Evolutionary conservation across 2,797 vertebrate genomes (phyloP), one percentile per base, ranked within the genome.

Genomic region (Ptychobarbus kaznakovi): DNA sequence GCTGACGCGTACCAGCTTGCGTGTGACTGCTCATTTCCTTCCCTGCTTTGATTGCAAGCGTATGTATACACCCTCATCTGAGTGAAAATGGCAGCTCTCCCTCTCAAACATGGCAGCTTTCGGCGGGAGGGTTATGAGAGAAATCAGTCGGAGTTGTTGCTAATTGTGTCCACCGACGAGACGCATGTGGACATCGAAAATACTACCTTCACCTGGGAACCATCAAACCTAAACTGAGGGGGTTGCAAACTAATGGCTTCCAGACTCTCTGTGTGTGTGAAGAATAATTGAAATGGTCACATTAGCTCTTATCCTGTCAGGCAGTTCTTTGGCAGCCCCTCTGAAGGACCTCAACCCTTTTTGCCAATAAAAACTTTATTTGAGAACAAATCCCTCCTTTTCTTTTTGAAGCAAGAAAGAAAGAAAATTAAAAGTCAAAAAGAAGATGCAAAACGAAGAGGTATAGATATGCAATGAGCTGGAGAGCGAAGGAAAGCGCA

Each of bases 231-330:
- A 95, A 93, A 89, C 89, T 94, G 93, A 89, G 88, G 90, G 90
- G 91, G 95, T 95, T 96, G 95, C 96, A 96, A 96, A 97, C 96
- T 98, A 99, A 99, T 99, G 96, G 96, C 95, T 98, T 98, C 97
- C 97, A 99, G 97, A 97, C 96, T 20, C 40, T 38, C 44, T 0
- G 76, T 69, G 75, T 83, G 49, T 80, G 81, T 80, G 66, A 94
- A 90, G 88, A 86, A 96, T 98, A 98, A 98, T 98, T 96, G 97
- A 96, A 97, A 97, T 95, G 96, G 97, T 96, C 97, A 97, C 96
- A 97, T 96, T 97, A 97, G 95, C 95, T 95, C 95, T 93, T 94
- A 96, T 96, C 95, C 96, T 97, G 96, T 97, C 97, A 97, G 93
- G 94, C 94, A 88, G 87, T 92, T 93, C 92, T 73, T 89, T 95